phyloP scores from a whole-genome alignment of 2,888 invertebrate species.

The Caenorhabditis sulstoni region DNA sequence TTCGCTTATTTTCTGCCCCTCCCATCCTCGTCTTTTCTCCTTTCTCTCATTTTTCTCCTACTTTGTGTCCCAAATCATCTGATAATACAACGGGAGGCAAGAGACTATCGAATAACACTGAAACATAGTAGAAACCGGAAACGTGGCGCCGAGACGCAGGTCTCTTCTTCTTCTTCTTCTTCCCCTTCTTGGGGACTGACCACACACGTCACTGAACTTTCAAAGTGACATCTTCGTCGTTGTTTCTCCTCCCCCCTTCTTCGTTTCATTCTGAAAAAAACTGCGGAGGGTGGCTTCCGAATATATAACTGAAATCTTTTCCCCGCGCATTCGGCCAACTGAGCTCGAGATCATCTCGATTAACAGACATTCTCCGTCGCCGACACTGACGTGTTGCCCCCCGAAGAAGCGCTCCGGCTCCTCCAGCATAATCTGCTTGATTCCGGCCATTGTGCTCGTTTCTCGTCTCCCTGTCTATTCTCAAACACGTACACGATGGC shows the following conservation, averaged over 20 bases:
- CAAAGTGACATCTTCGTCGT: constrained; percentile 39
- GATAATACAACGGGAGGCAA: constrained; percentile 45
- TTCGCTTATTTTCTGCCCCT: constrained; percentile 31
- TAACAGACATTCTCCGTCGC: constrained; percentile 34
- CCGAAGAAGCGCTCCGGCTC: constrained; percentile 6
- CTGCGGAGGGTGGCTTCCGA: constrained; percentile 47
- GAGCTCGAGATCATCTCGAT: constrained; percentile 37
- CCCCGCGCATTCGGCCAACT: constrained; percentile 12
- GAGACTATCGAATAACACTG: constrained; percentile 58
- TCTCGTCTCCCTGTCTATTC: too few relatives aligned
- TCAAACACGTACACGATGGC: constrained; percentile 8
- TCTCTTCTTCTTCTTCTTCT: too few relatives aligned
- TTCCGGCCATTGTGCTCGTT: constrained; percentile 36
- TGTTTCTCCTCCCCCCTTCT: constrained; percentile 2
- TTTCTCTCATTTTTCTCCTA: constrained; percentile 29
- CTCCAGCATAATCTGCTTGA: constrained; percentile 48
- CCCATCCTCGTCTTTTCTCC: constrained; percentile 12
- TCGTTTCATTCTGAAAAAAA: constrained; percentile 1
- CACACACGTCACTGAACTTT: constrained; percentile 59
- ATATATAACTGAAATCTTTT: constrained; percentile 27
- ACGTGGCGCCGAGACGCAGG: constrained; percentile 39
- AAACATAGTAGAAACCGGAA: constrained; percentile 59
- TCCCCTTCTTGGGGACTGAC: constrained; percentile 40
- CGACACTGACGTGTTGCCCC: constrained; percentile 25
- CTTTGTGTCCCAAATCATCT: constrained; percentile 48